Evolutionary conservation across 1,140 invertebrate genomes (phyloP), one percentile per base, ranked within the genome.

Genomic region (Lepidostoma basale): DNA sequence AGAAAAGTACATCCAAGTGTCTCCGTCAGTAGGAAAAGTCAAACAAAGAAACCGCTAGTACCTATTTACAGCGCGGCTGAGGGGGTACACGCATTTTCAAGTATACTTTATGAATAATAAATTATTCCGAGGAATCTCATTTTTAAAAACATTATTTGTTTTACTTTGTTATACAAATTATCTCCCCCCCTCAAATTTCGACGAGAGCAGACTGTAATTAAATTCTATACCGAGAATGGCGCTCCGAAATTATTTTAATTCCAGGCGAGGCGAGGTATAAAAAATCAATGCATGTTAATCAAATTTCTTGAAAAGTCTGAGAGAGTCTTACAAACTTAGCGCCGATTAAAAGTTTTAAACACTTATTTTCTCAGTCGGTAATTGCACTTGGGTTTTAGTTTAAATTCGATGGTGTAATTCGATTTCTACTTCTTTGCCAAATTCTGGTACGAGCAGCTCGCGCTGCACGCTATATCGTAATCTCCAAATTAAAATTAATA

Each of bases 401-500:
- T 72, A 68, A 72, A 68, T 72, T 72, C 70, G 70, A 72, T 72
- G 66, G 70, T 68, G 65, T 72, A 72, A 72, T 72, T 72, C 67
- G 66, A 72, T 72, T 72, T 72, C 65, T 68, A 58, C 65, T 68
- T 68, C 66, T 72, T 65, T 62, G 66, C 70, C 70, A 66, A 72
- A 72, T 72, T 60, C 59, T 54, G 30, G 58, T 20, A 60, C 63
- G 68, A 68, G 62, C 66, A 72, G 63, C 70, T 56, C 3, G 63
- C 65, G 68, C 63, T 62, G 70, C 70, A 72, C 70, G 70, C 70
- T 62, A 72, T 72, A 65, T 68, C 60, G 66, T 62, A 68, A 72
- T 72, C 70, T 72, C 25, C 54, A 72, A 72, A 72, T 72, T 67
- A 72, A 65, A 72, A 72, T 63, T 72, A 72, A 72, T 72, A 72